phyloP scores from a whole-genome alignment of 2,797 vertebrate species.

The Cercopithecus mitis region DNA sequence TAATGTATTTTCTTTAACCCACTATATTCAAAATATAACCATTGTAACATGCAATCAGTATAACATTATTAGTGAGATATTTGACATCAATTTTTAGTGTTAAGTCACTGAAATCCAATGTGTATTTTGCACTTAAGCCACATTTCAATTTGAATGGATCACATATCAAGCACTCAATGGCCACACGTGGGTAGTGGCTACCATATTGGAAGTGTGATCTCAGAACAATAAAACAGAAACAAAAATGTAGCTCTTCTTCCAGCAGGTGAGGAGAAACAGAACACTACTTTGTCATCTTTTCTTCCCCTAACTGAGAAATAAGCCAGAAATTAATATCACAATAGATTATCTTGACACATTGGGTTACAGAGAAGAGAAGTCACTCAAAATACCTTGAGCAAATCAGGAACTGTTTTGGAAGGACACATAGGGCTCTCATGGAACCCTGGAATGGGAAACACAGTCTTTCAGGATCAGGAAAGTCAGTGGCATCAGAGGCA shows the following conservation, averaged over 20 bases:
- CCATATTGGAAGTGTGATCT: background rate
- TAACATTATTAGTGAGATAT: background rate
- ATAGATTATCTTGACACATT: slow-evolving; percentile 36
- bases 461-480: background rate
- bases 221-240: background rate
- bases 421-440: background rate
- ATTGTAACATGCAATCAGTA: background rate
- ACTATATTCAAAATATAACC: background rate
- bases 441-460: background rate
- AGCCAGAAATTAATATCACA: slow-evolving; percentile 49
- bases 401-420: background rate
- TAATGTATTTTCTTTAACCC: background rate
- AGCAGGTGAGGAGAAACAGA: background rate
- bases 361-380: background rate
- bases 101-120: background rate
- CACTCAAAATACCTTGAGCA: slow-evolving; percentile 43
- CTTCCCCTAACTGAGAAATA: background rate
- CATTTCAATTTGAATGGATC: background rate
- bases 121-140: background rate
- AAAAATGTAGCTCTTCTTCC: background rate
- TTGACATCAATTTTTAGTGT: background rate
- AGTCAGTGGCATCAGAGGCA: background rate
- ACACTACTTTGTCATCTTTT: background rate
- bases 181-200: background rate
- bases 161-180: background rate